A percentile compares a stretch with the other conserved stretches of the same genome.
These are phyloP conservation scores for Stenichneumon culpator DNA, from an alignment of 2,888 invertebrate species.

Conservation along the genomic window DNA sequence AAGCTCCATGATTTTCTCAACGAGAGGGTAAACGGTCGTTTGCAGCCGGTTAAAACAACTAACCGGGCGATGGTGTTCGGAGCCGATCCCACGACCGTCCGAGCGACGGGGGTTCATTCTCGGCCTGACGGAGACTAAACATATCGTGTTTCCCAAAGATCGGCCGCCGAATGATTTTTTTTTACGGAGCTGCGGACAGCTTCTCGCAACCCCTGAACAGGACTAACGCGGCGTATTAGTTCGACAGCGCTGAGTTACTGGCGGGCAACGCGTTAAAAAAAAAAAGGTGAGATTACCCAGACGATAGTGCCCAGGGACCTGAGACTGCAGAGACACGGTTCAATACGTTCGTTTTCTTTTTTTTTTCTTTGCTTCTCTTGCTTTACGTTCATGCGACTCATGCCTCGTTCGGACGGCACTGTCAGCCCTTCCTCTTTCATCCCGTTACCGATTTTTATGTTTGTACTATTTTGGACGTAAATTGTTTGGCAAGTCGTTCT, in stretches of 20 bases:
- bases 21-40: conserved; percentile 68
- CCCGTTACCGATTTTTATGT: conserved; percentile 38
- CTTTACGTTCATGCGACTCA: not conserved
- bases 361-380: not conserved
- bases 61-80: conserved; percentile 61
- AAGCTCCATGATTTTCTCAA: conserved; percentile 46
- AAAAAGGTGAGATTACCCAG: conserved; percentile 70
- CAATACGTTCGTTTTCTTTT: conserved; percentile 41
- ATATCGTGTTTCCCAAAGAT: conserved; percentile 81
- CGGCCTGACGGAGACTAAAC: conserved; percentile 78
- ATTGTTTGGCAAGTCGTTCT: not conserved
- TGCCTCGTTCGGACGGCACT: not conserved
- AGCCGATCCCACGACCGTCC: conserved; percentile 73
- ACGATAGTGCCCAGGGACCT: conserved; percentile 45
- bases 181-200: conserved; percentile 77
- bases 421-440: not conserved
- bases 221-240: conserved; percentile 12
- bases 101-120: conserved; percentile 71
- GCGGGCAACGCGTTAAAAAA: conserved; percentile 67
- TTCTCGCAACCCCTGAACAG: conserved; percentile 41
- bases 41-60: conserved; percentile 68
- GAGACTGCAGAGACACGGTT: conserved; percentile 17
- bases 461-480: not conserved
- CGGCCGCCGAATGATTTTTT: conserved; percentile 79
- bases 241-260: conserved; percentile 58